These are phyloP conservation scores for Pristionchus japonicus DNA, from an alignment of 2,888 invertebrate species.

Conservation along the genomic window DNA sequence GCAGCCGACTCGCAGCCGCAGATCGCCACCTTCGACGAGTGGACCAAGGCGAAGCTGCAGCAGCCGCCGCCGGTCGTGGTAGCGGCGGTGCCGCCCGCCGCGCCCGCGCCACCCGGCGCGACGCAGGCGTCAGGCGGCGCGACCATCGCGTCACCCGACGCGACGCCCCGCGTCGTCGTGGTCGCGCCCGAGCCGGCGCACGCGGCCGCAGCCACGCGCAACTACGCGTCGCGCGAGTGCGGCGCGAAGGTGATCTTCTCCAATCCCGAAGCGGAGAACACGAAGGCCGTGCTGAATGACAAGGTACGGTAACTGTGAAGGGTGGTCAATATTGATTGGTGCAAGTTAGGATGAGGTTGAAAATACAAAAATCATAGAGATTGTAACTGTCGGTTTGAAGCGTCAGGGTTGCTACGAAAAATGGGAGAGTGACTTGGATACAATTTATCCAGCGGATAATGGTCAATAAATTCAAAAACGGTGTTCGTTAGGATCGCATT, in stretches of 20 bases:
- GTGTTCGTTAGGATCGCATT: not conserved
- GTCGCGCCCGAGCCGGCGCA: slow-evolving; percentile 27
- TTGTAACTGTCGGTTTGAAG: too few species aligned
- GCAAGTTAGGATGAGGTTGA: too few species aligned
- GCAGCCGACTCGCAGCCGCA: slow-evolving; percentile 51
- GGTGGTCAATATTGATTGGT: too few species aligned
- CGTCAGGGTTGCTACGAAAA: too few species aligned
- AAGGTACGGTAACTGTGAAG: slow-evolving; percentile 65
- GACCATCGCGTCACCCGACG: slow-evolving; percentile 49
- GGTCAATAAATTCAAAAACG: too few species aligned
- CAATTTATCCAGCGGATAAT: too few species aligned
- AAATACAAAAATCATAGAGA: too few species aligned
- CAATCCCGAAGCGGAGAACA: slow-evolving; percentile 91
- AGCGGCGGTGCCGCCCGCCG: slow-evolving; percentile 6
- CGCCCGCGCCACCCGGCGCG: slow-evolving; percentile 42
- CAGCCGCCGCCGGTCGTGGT: slow-evolving; percentile 38
- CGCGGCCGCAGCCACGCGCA: slow-evolving; percentile 80
- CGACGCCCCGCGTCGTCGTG: not conserved
- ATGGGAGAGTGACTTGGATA: too few species aligned
- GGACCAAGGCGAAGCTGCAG: slow-evolving; percentile 66
- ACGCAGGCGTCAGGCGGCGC: slow-evolving; percentile 48
- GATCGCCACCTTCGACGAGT: slow-evolving; percentile 68
- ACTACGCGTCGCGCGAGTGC: slow-evolving; percentile 96
- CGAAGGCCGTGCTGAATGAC: slow-evolving; percentile 86
- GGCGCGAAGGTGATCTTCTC: slow-evolving; percentile 94